Conservation (phyloP, 1,140 invertebrate species). For the Calephelis nemesis region DNA sequence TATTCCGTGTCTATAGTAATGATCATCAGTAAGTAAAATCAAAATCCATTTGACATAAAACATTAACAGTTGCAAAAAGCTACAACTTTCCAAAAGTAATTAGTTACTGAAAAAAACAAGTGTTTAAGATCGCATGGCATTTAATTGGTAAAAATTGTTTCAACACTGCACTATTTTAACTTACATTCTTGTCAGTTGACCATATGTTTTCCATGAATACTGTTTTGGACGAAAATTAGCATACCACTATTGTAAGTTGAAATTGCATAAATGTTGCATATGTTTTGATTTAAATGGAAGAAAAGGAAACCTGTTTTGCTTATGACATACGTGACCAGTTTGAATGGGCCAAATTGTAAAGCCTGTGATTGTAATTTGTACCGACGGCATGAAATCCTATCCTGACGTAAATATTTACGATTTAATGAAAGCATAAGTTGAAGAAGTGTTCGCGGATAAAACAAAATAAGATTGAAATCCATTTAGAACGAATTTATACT, state of each 20-base stretch:
- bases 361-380: slow-evolving; percentile 68
- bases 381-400: slow-evolving; percentile 62
- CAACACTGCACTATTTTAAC: slow-evolving; percentile 22
- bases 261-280: slow-evolving; percentile 72
- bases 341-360: slow-evolving; percentile 58
- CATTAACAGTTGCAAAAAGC: background rate
- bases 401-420: slow-evolving; percentile 58
- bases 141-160: background rate
- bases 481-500: slow-evolving; percentile 75
- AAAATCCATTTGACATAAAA: background rate
- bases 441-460: slow-evolving; percentile 67
- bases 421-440: slow-evolving; percentile 64
- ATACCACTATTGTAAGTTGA: slow-evolving; percentile 60
- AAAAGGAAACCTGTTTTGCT: slow-evolving; percentile 66
- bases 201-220: slow-evolving; percentile 50
- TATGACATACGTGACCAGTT: slow-evolving; percentile 53
- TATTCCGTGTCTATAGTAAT: too few relatives aligned
- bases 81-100: background rate
- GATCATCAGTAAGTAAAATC: too few relatives aligned
- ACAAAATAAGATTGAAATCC: background rate
- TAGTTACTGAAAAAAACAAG: background rate
- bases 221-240: slow-evolving; percentile 55
- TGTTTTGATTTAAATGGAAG: slow-evolving; percentile 74
- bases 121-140: slow-evolving; percentile 1
- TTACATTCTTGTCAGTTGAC: slow-evolving; percentile 40